Evolutionary conservation across 2,797 vertebrate species (phyloP).

Genomic region (Eulemur coronatus): DNA sequence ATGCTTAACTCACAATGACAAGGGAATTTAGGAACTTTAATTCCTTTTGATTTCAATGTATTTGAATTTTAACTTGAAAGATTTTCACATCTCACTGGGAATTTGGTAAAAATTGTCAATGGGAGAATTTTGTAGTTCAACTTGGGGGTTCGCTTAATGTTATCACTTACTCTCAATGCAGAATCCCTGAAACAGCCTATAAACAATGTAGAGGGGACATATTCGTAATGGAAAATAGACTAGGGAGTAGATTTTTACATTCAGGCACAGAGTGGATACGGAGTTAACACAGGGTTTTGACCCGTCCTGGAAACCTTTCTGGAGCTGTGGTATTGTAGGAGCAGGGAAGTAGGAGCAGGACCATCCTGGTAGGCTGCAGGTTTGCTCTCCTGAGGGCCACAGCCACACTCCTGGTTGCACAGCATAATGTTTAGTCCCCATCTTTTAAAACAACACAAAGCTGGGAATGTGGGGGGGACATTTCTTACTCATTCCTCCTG

Average conservation of each 20-base stretch:
- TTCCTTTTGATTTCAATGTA: background rate
- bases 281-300: background rate
- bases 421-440: background rate
- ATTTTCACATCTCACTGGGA: background rate
- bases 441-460: background rate
- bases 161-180: background rate
- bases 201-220: background rate
- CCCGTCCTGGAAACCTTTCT: background rate
- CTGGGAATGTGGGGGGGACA: background rate
- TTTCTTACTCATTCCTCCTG: background rate
- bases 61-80: constrained; percentile 24
- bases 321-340: background rate
- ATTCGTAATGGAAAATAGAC: background rate
- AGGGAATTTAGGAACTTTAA: background rate
- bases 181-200: background rate
- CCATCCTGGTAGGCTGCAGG: background rate
- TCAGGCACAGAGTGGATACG: background rate
- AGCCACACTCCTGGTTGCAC: background rate
- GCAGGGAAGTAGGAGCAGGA: background rate
- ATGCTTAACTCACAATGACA: background rate
- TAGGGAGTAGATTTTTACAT: background rate
- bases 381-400: background rate
- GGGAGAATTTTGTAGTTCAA: background rate
- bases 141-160: background rate
- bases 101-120: constrained; percentile 21